phyloP scores from a whole-genome alignment of 2,888 invertebrate species.

The Linnaemya vulpina region DNA sequence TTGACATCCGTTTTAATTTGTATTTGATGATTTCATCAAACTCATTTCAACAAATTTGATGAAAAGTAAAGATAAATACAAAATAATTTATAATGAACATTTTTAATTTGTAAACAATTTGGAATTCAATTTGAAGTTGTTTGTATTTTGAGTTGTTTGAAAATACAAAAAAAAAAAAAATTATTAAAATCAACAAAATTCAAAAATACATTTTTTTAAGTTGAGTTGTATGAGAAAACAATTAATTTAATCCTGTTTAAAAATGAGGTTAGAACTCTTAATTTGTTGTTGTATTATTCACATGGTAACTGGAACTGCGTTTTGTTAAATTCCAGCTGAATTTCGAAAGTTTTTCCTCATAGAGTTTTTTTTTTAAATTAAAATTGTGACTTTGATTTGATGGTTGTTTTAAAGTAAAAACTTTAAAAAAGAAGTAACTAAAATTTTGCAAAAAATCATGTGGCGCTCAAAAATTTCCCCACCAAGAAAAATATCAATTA shows the following conservation, averaged over 20 bases:
- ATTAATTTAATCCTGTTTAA: not conserved
- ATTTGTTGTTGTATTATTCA: no score
- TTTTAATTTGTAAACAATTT: not conserved
- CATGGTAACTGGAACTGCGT: no score
- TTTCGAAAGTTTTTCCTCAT: not conserved
- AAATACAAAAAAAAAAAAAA: constrained; percentile 21
- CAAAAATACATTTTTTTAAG: constrained; percentile 19
- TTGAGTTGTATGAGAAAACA: not conserved
- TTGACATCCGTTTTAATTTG: constrained; percentile 44
- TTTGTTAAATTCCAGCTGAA: no score
- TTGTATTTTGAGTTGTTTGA: constrained; percentile 13
- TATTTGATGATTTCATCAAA: constrained; percentile 39
- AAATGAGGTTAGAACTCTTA: no score
- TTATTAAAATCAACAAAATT: constrained; percentile 5
- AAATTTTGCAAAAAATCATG: constrained; percentile 66
- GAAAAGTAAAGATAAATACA: constrained; percentile 5
- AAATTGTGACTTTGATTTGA: not conserved
- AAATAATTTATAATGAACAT: not conserved
- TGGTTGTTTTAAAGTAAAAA: not conserved
- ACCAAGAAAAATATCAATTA: not conserved
- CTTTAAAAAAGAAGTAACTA: not conserved
- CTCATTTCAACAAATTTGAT: not conserved
- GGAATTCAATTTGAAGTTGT: constrained; percentile 8
- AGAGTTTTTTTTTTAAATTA: no score
- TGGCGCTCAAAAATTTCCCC: constrained; percentile 6